A percentile compares a stretch with the other conserved stretches of the same genome.
phyloP scores from a whole-genome alignment of 2,113 vertebrate species.

The Sinocyclocheilus anophthalmus region DNA sequence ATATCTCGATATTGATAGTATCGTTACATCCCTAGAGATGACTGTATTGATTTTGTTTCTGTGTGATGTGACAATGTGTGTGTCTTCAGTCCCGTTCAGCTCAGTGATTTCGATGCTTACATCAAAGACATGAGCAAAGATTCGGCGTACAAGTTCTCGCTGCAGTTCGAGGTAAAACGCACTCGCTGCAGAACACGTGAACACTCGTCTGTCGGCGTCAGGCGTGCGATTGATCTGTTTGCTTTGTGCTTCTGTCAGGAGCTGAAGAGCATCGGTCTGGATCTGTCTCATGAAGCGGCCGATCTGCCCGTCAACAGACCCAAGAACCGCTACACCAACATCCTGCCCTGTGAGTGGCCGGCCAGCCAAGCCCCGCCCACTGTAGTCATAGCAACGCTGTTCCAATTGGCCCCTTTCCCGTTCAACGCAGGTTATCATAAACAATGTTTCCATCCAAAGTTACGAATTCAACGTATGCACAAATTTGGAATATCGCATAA shows the following conservation, averaged over 20 bases:
- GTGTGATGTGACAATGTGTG: too few species aligned
- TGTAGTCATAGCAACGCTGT: neutral
- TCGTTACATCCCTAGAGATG: too few species aligned
- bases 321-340: constrained; percentile 98
- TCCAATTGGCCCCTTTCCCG: neutral
- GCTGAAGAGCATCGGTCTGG: constrained; percentile 89
- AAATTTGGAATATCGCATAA: too few species aligned
- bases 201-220: neutral
- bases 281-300: constrained; percentile 92
- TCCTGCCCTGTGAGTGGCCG: constrained; percentile 89
- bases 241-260: constrained; percentile 75
- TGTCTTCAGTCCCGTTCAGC: constrained; percentile 84
- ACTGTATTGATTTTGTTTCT: too few species aligned
- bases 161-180: constrained; percentile 90
- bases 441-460: too few species aligned
- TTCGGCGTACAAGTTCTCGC: constrained; percentile 96
- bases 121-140: constrained; percentile 98
- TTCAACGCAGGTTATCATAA: too few species aligned
- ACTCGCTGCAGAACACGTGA: neutral
- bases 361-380: neutral
- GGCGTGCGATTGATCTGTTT: neutral
- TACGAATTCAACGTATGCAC: too few species aligned
- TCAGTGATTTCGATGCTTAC: constrained; percentile 94
- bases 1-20: too few species aligned
- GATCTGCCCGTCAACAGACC: constrained; percentile 91